These are phyloP conservation scores for Podarcis siculus DNA, from an alignment of 2,797 vertebrate genomes.

Conservation along the genomic window DNA sequence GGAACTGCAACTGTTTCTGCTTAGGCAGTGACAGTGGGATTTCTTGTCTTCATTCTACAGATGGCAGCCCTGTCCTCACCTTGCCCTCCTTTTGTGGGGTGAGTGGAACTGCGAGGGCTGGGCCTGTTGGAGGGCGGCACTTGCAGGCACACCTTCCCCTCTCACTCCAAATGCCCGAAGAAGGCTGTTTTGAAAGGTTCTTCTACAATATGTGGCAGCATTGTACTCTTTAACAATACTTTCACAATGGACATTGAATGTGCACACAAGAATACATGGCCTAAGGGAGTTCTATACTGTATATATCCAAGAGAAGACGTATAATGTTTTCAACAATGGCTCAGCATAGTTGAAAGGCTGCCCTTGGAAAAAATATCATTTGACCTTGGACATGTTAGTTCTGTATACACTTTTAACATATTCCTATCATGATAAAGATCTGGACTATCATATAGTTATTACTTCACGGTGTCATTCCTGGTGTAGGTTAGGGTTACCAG, in stretches of 20 bases:
- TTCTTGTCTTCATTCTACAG: conserved; percentile 29
- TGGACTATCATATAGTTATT: no score
- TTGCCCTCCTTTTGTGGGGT: not conserved
- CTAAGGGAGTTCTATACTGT: conserved; percentile 51
- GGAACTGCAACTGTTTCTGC: conserved; percentile 39
- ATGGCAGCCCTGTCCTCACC: not conserved
- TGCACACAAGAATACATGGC: conserved; percentile 29
- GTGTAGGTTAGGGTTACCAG: no score
- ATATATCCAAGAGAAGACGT: not conserved
- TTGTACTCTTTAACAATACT: not conserved
- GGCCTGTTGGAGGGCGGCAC: no score
- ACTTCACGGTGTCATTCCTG: no score
- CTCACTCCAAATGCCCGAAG: no score
- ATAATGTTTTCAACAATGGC: no score
- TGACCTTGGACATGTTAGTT: no score
- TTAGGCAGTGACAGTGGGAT: conserved; percentile 38
- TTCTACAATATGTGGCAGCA: conserved; percentile 26
- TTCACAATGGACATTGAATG: not conserved
- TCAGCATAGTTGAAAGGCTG: no score
- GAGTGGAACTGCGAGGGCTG: not conserved
- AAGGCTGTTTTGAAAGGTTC: not conserved
- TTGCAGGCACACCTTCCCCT: not conserved
- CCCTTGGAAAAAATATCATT: no score
- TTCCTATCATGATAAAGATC: no score
- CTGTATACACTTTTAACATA: no score